A percentile compares a stretch with the other conserved stretches of the same genome.
These are phyloP conservation scores for Cotesia vestalis DNA, from an alignment of 1,140 invertebrate species.

Conservation along the genomic window DNA sequence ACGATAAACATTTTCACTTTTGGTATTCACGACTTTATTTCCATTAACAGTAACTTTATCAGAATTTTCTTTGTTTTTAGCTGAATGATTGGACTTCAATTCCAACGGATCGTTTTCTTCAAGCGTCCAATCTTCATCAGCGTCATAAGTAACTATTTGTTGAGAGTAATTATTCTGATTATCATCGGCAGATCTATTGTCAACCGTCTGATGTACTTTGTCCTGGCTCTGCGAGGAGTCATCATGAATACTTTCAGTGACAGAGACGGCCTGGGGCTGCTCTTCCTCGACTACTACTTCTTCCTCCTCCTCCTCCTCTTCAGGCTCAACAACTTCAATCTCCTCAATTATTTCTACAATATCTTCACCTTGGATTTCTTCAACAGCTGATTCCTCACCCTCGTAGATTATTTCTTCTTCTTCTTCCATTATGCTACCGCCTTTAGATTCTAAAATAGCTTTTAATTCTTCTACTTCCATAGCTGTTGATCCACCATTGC, in stretches of 20 bases:
- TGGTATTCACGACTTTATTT: neutral
- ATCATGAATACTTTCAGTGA: conserved; percentile 43
- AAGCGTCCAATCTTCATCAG: conserved; percentile 60
- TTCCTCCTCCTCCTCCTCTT: conserved; percentile 52
- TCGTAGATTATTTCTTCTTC: conserved; percentile 29
- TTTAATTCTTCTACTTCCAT: conserved; percentile 31
- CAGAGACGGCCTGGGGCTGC: conserved; percentile 57
- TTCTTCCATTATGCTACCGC: conserved; percentile 17
- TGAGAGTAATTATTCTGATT: conserved; percentile 40
- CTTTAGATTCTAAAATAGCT: conserved; percentile 33
- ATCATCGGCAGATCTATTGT: conserved; percentile 29
- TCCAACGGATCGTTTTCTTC: conserved; percentile 55
- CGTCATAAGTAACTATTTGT: conserved; percentile 52
- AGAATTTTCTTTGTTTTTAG: conserved; percentile 14
- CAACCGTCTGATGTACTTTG: conserved; percentile 35
- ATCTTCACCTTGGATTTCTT: conserved; percentile 40
- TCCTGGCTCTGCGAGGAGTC: conserved; percentile 24
- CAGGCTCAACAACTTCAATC: conserved; percentile 42
- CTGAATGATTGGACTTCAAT: neutral
- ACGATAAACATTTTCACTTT: neutral
- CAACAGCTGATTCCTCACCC: conserved; percentile 15
- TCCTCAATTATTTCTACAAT: conserved; percentile 54
- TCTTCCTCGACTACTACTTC: conserved; percentile 48
- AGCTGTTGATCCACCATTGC: neutral
- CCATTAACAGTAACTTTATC: conserved; percentile 27